Evolutionary conservation across 2,113 vertebrate species (phyloP).

Genomic region (Dryoscopus gambensis): DNA sequence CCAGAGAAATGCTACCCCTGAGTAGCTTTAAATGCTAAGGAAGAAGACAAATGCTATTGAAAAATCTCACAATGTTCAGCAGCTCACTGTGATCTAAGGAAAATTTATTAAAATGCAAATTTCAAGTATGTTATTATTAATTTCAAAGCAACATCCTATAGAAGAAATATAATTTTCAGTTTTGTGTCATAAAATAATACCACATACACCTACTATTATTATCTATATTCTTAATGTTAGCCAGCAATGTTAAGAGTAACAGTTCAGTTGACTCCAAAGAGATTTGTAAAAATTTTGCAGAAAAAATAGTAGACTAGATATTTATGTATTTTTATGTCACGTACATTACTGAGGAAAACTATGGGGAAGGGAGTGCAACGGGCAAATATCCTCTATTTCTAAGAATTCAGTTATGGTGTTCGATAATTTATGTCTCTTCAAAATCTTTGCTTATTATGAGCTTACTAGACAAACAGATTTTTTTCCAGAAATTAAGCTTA

Average conservation of each 20-base stretch:
- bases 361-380: background rate
- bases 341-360: background rate
- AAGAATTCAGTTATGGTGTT: background rate
- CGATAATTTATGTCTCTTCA: background rate
- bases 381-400: background rate
- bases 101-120: background rate
- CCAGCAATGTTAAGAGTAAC: background rate
- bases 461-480: background rate
- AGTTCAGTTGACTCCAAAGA: background rate
- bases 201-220: background rate
- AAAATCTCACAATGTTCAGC: background rate
- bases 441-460: background rate
- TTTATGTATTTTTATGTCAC: background rate
- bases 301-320: background rate
- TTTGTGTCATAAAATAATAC: background rate
- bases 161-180: background rate
- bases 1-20: background rate
- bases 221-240: background rate
- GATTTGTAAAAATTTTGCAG: background rate
- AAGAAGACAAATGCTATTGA: background rate
- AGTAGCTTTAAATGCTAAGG: background rate
- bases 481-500: background rate
- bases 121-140: background rate
- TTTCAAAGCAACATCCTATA: background rate
- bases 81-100: background rate